Conservation (phyloP, 2,113 vertebrate genomes). For the Ursus arctos region DNA sequence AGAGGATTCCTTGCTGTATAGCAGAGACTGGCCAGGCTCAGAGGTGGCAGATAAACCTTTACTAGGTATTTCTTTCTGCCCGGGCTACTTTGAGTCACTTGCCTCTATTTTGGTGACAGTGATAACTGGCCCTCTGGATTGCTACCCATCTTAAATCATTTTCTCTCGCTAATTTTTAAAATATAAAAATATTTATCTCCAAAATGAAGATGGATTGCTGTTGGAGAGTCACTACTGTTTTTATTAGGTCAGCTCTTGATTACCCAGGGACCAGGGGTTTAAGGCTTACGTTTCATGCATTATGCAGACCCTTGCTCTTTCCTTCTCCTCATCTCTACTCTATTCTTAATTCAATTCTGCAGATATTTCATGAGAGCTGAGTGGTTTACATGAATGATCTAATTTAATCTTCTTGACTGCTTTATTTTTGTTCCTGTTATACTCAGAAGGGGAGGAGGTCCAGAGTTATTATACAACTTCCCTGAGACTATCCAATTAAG, state of each 20-base stretch:
- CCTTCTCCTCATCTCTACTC: neutral
- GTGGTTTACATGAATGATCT: neutral
- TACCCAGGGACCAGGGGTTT: neutral
- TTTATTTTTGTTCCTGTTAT: neutral
- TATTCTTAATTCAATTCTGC: neutral
- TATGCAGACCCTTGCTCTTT: neutral
- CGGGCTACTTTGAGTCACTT: neutral
- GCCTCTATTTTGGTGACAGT: neutral
- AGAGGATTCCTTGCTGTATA: neutral
- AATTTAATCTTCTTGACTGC: neutral
- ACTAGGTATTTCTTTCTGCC: neutral
- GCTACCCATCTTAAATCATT: neutral
- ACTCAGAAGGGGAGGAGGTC: neutral
- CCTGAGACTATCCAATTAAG: neutral
- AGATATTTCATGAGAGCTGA: neutral
- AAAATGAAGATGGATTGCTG: neutral
- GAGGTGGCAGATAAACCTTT: neutral
- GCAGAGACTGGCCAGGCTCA: neutral
- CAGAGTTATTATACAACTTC: neutral
- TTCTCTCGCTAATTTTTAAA: conserved; percentile 33
- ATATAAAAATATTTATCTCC: neutral
- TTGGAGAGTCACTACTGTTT: neutral
- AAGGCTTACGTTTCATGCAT: neutral
- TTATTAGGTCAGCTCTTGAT: accelerated
- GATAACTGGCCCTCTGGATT: neutral